Base-by-base conservation (phyloP, 2,888 invertebrate genomes). In the Pachliopta kotzebuea region DNA sequence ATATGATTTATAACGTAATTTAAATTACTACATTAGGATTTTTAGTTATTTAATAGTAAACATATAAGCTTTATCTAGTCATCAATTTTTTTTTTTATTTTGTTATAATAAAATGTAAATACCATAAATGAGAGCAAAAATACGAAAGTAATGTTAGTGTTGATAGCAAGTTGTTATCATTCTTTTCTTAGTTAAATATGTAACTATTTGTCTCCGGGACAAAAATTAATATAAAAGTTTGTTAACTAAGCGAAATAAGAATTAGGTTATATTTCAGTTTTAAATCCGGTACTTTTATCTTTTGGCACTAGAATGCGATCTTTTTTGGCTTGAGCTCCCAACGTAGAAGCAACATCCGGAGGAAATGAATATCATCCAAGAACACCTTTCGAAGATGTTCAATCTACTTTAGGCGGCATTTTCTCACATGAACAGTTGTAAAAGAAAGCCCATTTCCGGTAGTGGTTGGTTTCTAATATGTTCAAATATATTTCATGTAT, bases 51-150 rank as follows among this genome's bases (percentile, higher is more conserved):
- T 18, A 18, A 45, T 2, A 18, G 45, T 6, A 45, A 45, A 45
- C 45, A 45, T 45, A 24, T 17, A 62, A 23, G 14, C 52, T 50
- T 53, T 52, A 52, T 60, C 64, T 64, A 64, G 64, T 64, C 64
- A 64, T 29, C 26, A 49, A 37, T 21, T 31, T 37, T 37, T 56
- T 23, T 2, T n/a, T 37, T 29, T 24, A 24, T 53, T 45, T 18
- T 45, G 4, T 7, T 8, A 7, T 2, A 0, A 45, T n/a, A n/a
- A 45, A 6, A 45, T 45, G 45, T 45, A 45, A 45, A 45, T 45
- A n/a, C 4, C 18, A 18, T 6, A 45, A 45, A 45, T 45, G 18
- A 8, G 7, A 45, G 37, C 14, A 14, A 45, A 6, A 45, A 45
- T 18, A n/a, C 1, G 9, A 8, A 17, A n/a, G 8, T 18, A 6